Evolutionary conservation across 2,888 invertebrate species (phyloP), one percentile per base, ranked within the genome.

Genomic region (Conistra vaccinii): DNA sequence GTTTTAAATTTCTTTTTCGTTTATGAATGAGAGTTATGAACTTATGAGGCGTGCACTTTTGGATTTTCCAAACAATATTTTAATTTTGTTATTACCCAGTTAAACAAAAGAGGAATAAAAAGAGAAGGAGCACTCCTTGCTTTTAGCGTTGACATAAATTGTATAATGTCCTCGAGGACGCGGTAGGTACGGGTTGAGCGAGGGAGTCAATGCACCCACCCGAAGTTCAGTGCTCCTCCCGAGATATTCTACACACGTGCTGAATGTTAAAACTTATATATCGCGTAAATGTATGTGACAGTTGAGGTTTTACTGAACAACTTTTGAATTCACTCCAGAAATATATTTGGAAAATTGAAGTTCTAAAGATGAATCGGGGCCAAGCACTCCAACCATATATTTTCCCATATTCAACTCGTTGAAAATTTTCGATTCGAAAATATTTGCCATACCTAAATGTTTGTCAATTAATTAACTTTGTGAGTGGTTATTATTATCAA

Each of bases 121-220:
- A 39, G 61, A n/a, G 53, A 73, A 75, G 76, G n/a, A 61, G n/a
- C n/a, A 62, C 74, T 83, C 74, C 67, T 66, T 69, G 78, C 88
- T 86, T 89, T 89, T 90, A 89, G 86, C 82, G 89, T 85, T 90
- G 88, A 88, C 87, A 89, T 90, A 87, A 89, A 90, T 90, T 90
- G 88, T 89, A 89, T 88, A 90, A 90, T 86, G 88, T 88, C 81
- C 83, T 85, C 85, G 88, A 88, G 87, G 69, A 81, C 81, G 32
- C 65, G 45, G 71, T 79, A 80, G 70, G 86, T 86, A 86, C 79
- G 82, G 82, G 73, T 76, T 77, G 61, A 55, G 81, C 78, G 79
- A 78, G 85, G 87, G 89, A 93, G 95, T 95, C 95, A 95, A 90
- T 93, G 95, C 91, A 93, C 95, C 91, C 91, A 85, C 85, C 63